Conservation (phyloP, 2,113 vertebrate species). For the Pogona vitticeps region DNA sequence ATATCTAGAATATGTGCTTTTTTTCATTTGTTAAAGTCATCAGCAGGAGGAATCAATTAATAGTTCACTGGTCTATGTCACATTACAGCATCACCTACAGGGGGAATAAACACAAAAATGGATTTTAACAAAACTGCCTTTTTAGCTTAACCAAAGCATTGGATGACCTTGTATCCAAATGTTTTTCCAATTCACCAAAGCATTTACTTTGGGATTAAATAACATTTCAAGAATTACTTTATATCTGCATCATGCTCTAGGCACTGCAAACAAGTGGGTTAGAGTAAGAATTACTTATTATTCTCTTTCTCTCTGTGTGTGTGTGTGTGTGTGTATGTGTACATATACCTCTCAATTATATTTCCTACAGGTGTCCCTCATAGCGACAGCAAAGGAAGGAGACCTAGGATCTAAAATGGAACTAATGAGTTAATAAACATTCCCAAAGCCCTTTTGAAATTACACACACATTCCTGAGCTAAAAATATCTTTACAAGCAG, state of each 20-base stretch:
- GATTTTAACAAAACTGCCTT: not conserved
- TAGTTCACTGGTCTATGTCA: constrained; percentile 13
- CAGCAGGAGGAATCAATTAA: not conserved
- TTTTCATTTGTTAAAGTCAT: not conserved
- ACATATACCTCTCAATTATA: not conserved
- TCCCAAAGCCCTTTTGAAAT: constrained; percentile 20
- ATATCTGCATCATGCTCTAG: not conserved
- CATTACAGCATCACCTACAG: constrained; percentile 11
- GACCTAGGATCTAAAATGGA: constrained; percentile 17
- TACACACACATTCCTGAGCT: constrained; percentile 24
- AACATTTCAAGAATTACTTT: not conserved
- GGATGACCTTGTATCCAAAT: not conserved
- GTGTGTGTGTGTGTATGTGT: no score
- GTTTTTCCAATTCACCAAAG: not conserved
- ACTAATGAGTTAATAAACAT: constrained; percentile 37
- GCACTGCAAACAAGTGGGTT: not conserved
- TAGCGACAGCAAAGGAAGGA: not conserved
- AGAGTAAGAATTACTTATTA: constrained; percentile 6
- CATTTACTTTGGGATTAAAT: not conserved
- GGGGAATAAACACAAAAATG: constrained; percentile 22
- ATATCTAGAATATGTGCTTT: not conserved
- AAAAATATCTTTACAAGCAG: constrained; percentile 24
- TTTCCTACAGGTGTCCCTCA: constrained; percentile 41
- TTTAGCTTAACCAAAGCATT: constrained; percentile 8
- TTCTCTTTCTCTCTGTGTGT: not conserved